Percentiles rank a stretch among this genome's conserved stretches.
Evolutionary conservation across 2,797 vertebrate genomes (phyloP).

Genomic region (Semotilus atromaculatus): DNA sequence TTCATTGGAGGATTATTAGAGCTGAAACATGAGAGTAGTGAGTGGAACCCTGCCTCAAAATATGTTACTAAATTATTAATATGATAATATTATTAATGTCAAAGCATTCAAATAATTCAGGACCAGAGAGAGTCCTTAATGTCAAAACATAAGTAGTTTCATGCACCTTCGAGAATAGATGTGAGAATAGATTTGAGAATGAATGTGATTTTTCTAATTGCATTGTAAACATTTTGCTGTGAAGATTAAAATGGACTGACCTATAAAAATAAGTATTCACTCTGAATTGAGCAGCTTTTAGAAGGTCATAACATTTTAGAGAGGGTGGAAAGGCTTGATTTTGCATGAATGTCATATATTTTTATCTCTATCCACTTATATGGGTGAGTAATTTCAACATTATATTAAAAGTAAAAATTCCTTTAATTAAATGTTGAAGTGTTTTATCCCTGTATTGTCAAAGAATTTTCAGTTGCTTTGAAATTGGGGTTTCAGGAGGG

Average conservation of each 20-base stretch:
- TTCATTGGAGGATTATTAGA: slow-evolving; percentile 43
- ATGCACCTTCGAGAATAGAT: not conserved
- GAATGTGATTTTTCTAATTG: slow-evolving; percentile 13
- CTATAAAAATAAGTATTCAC: slow-evolving; percentile 9
- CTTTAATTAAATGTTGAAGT: not conserved
- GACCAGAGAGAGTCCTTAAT: not conserved
- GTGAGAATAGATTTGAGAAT: not conserved
- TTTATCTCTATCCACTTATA: slow-evolving; percentile 12
- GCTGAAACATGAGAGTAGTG: not conserved
- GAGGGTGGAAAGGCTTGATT: not conserved
- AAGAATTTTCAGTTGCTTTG: not conserved
- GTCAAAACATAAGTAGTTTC: not conserved
- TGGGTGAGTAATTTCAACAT: not conserved
- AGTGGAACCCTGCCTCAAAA: not conserved
- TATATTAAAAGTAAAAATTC: not conserved
- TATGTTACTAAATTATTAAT: not conserved
- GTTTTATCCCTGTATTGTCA: not conserved
- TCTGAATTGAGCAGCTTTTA: slow-evolving; percentile 6
- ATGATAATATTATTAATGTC: slow-evolving; percentile 22
- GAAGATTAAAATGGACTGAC: slow-evolving; percentile 34
- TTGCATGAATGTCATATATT: not conserved
- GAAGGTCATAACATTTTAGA: slow-evolving; percentile 20
- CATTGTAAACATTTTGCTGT: slow-evolving; percentile 8
- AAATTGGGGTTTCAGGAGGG: not conserved
- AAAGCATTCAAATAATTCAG: not conserved